Conservation (phyloP, 2,888 invertebrate species). For the Cataglyphis livida region DNA sequence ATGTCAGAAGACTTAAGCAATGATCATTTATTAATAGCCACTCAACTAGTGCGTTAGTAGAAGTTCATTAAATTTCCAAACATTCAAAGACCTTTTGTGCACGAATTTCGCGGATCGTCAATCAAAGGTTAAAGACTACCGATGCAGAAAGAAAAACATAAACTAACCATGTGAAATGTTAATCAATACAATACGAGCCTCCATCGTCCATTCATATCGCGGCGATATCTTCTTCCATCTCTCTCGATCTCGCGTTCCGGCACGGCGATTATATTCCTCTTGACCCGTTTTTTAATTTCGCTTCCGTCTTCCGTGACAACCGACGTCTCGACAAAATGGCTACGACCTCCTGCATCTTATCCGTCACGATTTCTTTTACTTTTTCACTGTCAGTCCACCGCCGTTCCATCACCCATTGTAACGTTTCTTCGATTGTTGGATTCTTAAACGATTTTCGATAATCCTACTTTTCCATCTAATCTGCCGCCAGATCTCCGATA, state of each 20-base stretch:
- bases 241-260: background rate
- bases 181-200: conserved; percentile 42
- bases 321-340: conserved; percentile 23
- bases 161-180: conserved; percentile 35
- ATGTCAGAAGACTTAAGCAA: background rate
- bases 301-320: conserved; percentile 3
- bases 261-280: conserved; percentile 51
- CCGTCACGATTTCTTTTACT: conserved; percentile 25
- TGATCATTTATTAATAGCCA: background rate
- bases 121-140: conserved; percentile 1
- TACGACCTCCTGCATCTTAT: conserved; percentile 25
- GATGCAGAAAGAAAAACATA: conserved; percentile 4
- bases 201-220: conserved; percentile 37
- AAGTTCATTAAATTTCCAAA: background rate
- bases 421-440: conserved; percentile 26
- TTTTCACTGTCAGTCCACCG: conserved; percentile 19
- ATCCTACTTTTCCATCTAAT: conserved; percentile 48
- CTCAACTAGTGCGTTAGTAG: background rate
- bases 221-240: conserved; percentile 29
- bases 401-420: conserved; percentile 41
- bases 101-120: background rate
- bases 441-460: conserved; percentile 50
- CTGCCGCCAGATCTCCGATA: conserved; percentile 14
- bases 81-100: background rate
- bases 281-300: conserved; percentile 25